Conservation (phyloP, 2,113 vertebrate species). For the Chaenocephalus aceratus region DNA sequence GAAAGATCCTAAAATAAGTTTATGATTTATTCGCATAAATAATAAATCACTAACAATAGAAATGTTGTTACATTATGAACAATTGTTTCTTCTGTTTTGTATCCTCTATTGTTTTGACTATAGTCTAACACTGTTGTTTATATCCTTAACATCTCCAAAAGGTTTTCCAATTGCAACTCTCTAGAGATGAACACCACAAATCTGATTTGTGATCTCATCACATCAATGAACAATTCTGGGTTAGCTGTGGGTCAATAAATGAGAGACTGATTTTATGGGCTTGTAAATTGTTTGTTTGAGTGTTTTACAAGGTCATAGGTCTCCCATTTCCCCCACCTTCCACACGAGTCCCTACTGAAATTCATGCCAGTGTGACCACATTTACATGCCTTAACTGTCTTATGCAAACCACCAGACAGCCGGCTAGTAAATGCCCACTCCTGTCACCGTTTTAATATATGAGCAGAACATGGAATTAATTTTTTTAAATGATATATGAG, state of each 20-base stretch:
- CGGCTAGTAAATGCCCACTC: not conserved
- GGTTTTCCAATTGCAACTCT: not conserved
- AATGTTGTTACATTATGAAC: not conserved
- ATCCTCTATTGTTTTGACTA: not conserved
- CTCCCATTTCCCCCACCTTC: not conserved
- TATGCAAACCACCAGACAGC: constrained; percentile 21
- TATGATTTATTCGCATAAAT: not conserved
- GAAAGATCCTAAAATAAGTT: not conserved
- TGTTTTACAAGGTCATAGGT: constrained; percentile 28
- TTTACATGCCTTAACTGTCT: not conserved
- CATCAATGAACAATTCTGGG: not conserved
- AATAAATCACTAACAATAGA: too few species aligned
- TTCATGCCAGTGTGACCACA: constrained; percentile 11
- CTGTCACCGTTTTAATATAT: constrained; percentile 32
- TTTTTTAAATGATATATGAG: not conserved
- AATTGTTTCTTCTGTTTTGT: not conserved
- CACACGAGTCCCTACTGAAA: constrained; percentile 6
- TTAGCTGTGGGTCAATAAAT: constrained; percentile 11
- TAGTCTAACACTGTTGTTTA: not conserved
- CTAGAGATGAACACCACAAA: not conserved
- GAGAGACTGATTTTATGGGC: constrained; percentile 13
- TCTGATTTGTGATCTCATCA: not conserved
- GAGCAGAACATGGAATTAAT: not conserved
- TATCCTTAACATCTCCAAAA: not conserved
- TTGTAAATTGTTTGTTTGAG: constrained; percentile 29